Conservation (phyloP, 2,888 invertebrate genomes). For the Blastobasis lacticolella region DNA sequence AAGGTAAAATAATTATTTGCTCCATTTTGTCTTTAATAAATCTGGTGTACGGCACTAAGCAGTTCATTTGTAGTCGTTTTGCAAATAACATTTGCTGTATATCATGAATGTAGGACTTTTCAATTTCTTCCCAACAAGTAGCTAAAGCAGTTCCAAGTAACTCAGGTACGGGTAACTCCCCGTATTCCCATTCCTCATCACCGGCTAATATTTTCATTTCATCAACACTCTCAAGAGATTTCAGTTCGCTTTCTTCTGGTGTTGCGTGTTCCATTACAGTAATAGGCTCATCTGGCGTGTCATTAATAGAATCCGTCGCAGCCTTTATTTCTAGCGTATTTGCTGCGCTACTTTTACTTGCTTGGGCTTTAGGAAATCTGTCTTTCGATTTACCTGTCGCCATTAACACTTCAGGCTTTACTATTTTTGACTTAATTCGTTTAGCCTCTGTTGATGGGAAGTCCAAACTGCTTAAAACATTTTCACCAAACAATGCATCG, state of each 20-base stretch:
- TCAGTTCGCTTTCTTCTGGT: conserved; percentile 28
- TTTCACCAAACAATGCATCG: conserved; percentile 54
- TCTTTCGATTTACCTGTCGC: conserved; percentile 37
- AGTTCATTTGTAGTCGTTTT: conserved; percentile 70
- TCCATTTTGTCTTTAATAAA: conserved; percentile 70
- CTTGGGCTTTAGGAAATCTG: conserved; percentile 35
- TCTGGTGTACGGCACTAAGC: conserved; percentile 71
- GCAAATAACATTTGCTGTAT: conserved; percentile 73
- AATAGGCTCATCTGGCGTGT: conserved; percentile 20
- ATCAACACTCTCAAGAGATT: conserved; percentile 23
- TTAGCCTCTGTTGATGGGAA: conserved; percentile 49
- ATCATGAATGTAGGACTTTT: conserved; percentile 64
- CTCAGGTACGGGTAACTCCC: conserved; percentile 47
- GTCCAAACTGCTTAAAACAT: conserved; percentile 44
- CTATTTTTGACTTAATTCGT: conserved; percentile 46
- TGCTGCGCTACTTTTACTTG: conserved; percentile 31
- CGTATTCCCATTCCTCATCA: conserved; percentile 65
- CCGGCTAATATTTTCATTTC: conserved; percentile 46
- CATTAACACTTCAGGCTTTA: conserved; percentile 41
- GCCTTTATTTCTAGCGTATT: conserved; percentile 34
- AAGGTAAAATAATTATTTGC: conserved; percentile 70
- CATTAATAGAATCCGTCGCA: conserved; percentile 28
- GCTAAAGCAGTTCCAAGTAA: conserved; percentile 51
- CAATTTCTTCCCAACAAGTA: conserved; percentile 67
- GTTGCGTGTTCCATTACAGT: conserved; percentile 22